Evolutionary conservation across 2,888 invertebrate species (phyloP).

Genomic region (Nemurella pictetii): DNA sequence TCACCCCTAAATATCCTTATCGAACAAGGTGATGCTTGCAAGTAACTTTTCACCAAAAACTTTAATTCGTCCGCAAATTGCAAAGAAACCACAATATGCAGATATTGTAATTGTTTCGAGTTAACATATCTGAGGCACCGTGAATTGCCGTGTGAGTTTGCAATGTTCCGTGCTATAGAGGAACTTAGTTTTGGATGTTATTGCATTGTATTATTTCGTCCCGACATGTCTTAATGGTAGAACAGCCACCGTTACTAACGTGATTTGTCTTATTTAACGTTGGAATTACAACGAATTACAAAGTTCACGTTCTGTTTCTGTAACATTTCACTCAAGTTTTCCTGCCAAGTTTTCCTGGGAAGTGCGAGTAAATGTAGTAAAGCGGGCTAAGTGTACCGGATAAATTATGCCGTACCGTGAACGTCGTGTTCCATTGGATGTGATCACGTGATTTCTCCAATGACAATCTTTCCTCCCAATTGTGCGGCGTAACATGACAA

Average conservation of each 20-base stretch:
- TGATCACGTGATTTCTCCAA: neutral
- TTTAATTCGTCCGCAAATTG: no score
- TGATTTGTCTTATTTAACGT: neutral
- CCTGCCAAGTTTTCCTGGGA: neutral
- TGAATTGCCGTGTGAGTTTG: neutral
- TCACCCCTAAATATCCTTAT: no score
- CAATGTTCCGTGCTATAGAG: neutral
- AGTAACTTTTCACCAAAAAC: neutral
- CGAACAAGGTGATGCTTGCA: no score
- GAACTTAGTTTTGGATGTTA: neutral
- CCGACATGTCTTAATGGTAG: neutral
- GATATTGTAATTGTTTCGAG: neutral
- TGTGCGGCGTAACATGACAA: no score
- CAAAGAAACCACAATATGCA: neutral
- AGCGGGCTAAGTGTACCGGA: neutral
- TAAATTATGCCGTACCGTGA: neutral
- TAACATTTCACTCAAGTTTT: neutral
- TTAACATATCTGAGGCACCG: neutral
- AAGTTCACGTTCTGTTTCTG: neutral
- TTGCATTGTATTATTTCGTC: neutral
- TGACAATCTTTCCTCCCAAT: neutral
- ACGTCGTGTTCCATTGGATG: neutral
- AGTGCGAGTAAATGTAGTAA: neutral
- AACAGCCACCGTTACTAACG: slow-evolving; percentile 8
- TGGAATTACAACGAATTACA: slow-evolving; percentile 17